A percentile compares a stretch with the other conserved stretches of the same genome.
Conservation (phyloP, 2,797 vertebrate species). For the Cynodonichthys magdalenae region DNA sequence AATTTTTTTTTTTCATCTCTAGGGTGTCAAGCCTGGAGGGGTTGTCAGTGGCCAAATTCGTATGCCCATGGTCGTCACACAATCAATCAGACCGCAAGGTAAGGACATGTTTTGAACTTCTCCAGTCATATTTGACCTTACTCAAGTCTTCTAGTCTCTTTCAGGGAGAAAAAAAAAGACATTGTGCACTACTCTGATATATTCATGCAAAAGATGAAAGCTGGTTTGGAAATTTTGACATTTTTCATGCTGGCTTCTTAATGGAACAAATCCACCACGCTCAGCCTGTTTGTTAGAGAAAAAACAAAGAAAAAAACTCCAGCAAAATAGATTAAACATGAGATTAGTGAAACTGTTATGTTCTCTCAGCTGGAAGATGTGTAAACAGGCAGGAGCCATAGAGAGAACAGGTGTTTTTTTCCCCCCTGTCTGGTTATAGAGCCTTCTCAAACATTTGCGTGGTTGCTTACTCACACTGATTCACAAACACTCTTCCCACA, state of each 20-base stretch:
- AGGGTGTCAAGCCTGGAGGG: constrained; percentile 83
- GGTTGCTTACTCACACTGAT: constrained; percentile 78
- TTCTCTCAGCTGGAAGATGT: constrained; percentile 58
- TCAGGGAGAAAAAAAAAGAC: constrained; percentile 1
- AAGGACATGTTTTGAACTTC: constrained; percentile 23
- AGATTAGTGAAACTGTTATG: constrained; percentile 52
- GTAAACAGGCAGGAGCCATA: constrained; percentile 63
- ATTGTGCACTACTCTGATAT: not conserved
- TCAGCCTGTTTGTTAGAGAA: constrained; percentile 25
- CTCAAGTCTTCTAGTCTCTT: not conserved
- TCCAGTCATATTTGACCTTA: constrained; percentile 11
- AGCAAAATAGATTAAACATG: constrained; percentile 27
- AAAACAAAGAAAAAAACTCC: not conserved
- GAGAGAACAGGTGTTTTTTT: constrained; percentile 71
- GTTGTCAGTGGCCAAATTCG: constrained; percentile 81
- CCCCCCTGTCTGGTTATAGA: constrained; percentile 59
- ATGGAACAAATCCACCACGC: constrained; percentile 11
- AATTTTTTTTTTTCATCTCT: constrained; percentile 30
- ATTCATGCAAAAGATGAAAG: not conserved
- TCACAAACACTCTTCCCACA: constrained; percentile 77
- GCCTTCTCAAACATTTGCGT: constrained; percentile 76
- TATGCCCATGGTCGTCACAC: constrained; percentile 88
- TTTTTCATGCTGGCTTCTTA: not conserved
- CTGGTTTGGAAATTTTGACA: not conserved
- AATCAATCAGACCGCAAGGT: constrained; percentile 86